Conservation (phyloP, 2,888 invertebrate species). For the Tetranychus truncatus region DNA sequence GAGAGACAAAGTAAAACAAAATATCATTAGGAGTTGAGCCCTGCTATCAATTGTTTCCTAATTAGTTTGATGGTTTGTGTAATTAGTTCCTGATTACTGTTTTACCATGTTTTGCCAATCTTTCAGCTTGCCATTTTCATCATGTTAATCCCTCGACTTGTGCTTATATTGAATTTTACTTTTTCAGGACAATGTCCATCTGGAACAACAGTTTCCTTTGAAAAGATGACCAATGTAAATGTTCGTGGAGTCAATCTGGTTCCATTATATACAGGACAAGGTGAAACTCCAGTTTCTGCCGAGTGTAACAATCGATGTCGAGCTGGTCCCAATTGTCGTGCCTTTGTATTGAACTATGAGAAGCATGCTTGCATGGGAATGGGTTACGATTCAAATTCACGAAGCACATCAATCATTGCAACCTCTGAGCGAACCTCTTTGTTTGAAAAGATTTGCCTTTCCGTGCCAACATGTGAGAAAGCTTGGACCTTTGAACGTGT, state of each 20-base stretch:
- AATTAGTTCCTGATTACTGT: too few relatives aligned
- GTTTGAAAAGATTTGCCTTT: constrained; percentile 40
- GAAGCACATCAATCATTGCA: constrained; percentile 19
- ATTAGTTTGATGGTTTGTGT: background rate
- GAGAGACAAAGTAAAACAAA: too few relatives aligned
- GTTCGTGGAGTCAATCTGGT: constrained; percentile 23
- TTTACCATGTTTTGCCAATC: too few relatives aligned
- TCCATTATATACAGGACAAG: constrained; percentile 24
- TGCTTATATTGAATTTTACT: background rate
- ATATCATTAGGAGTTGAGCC: background rate
- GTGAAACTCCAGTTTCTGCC: constrained; percentile 21
- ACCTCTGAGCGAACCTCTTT: constrained; percentile 38
- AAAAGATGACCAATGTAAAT: constrained; percentile 27
- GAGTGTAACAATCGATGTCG: constrained; percentile 25
- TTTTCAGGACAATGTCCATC: constrained; percentile 25
- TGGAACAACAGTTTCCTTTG: constrained; percentile 26
- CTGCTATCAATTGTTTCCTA: background rate
- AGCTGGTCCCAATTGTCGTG: constrained; percentile 24
- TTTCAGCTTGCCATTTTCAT: background rate
- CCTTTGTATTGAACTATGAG: constrained; percentile 27
- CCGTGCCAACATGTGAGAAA: constrained; percentile 34
- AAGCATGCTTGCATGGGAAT: constrained; percentile 25
- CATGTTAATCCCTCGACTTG: background rate
- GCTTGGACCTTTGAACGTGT: constrained; percentile 59
- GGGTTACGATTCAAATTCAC: constrained; percentile 22